Percentiles rank a stretch among this genome's conserved stretches.
phyloP scores from a whole-genome alignment of 2,113 vertebrate genomes.

The Ascaphus truei region DNA sequence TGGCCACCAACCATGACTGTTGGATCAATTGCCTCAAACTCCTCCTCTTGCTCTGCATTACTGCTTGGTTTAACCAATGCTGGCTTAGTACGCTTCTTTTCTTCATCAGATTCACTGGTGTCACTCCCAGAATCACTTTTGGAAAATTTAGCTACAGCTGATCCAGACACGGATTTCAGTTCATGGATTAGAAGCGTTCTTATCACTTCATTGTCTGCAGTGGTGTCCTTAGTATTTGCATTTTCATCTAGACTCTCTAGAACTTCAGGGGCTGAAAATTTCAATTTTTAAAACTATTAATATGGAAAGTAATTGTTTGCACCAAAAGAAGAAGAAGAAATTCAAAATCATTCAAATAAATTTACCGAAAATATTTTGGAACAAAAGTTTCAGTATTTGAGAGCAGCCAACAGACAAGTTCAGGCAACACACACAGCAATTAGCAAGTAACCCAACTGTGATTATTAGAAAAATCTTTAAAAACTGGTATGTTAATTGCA shows the following conservation, averaged over 20 bases:
- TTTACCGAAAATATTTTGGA: too few relatives aligned
- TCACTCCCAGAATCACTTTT: conserved; percentile 11
- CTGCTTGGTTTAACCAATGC: not conserved
- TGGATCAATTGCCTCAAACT: conserved; percentile 35
- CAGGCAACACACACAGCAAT: too few relatives aligned
- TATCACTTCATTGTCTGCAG: conserved; percentile 45
- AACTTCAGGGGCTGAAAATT: not conserved
- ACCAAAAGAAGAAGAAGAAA: not conserved
- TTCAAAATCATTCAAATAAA: not conserved
- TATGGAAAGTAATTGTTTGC: too few relatives aligned
- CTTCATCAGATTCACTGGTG: conserved; percentile 39
- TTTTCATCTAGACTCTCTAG: conserved; percentile 15
- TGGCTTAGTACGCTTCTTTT: not conserved
- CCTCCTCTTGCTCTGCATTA: conserved; percentile 35
- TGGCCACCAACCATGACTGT: conserved; percentile 51
- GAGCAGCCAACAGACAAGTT: too few relatives aligned
- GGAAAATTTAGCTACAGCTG: not conserved
- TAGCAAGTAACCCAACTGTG: too few relatives aligned
- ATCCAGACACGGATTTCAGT: conserved; percentile 23
- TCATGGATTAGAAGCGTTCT: conserved; percentile 54
- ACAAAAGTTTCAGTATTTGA: too few relatives aligned
- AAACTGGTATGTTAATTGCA: too few relatives aligned
- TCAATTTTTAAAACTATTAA: too few relatives aligned
- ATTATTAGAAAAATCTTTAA: too few relatives aligned
- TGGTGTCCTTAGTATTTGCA: conserved; percentile 14